Evolutionary conservation across 2,888 invertebrate species (phyloP).

Genomic region (Drosophila neotestacea): DNA sequence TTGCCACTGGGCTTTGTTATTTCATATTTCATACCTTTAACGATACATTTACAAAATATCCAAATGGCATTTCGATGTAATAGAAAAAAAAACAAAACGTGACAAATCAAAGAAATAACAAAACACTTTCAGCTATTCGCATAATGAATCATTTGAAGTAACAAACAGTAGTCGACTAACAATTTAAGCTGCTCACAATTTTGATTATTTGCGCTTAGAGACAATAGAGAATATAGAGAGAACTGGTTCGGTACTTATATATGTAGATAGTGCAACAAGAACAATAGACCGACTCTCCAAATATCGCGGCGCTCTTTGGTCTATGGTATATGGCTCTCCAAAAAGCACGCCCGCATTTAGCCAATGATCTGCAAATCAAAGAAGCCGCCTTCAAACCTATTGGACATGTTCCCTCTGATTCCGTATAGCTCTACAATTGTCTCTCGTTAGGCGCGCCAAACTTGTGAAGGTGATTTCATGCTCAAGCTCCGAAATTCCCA

Average conservation of each 20-base stretch:
- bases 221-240: slow-evolving; percentile 39
- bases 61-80: slow-evolving; percentile 74
- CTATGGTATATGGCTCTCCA: slow-evolving; percentile 44
- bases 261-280: slow-evolving; percentile 37
- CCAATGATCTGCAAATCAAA: slow-evolving; percentile 81
- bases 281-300: slow-evolving; percentile 47
- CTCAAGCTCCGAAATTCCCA: slow-evolving; percentile 51
- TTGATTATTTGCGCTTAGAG: slow-evolving; percentile 50
- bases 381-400: slow-evolving; percentile 63
- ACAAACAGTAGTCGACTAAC: slow-evolving; percentile 71
- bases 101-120: slow-evolving; percentile 43
- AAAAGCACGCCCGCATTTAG: slow-evolving; percentile 70
- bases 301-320: slow-evolving; percentile 65
- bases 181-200: slow-evolving; percentile 65
- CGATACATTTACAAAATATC: slow-evolving; percentile 9
- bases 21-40: slow-evolving; percentile 3
- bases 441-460: slow-evolving; percentile 59
- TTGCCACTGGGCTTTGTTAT: slow-evolving; percentile 48
- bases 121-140: slow-evolving; percentile 49
- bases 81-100: slow-evolving; percentile 1
- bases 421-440: slow-evolving; percentile 68
- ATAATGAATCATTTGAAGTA: slow-evolving; percentile 64
- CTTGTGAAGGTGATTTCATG: slow-evolving; percentile 76
- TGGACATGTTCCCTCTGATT: slow-evolving; percentile 40
- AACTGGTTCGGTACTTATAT: slow-evolving; percentile 38